phyloP scores from a whole-genome alignment of 2,888 invertebrate species.

The Tipula lateralis region DNA sequence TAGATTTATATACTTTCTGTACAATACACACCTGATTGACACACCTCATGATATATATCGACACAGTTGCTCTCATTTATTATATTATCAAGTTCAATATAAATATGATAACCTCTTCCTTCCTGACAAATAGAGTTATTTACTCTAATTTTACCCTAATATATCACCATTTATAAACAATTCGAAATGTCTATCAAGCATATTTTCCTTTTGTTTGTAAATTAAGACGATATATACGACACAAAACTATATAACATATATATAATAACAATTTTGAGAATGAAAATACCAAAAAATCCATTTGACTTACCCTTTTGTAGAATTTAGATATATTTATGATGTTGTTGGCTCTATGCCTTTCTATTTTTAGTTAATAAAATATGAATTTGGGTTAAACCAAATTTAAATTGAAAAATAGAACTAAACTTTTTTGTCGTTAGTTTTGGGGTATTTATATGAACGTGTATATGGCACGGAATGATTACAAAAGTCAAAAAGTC shows the following conservation, averaged over 20 bases:
- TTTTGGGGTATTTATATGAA: background rate
- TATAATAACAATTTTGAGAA: background rate
- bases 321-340: background rate
- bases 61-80: background rate
- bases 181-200: background rate
- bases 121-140: background rate
- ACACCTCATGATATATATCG: background rate
- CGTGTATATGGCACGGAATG: background rate
- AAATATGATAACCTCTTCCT: too few relatives aligned
- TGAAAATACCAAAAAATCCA: background rate
- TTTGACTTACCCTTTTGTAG: background rate
- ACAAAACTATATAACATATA: background rate
- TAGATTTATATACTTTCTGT: background rate
- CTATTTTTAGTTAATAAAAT: background rate
- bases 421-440: background rate
- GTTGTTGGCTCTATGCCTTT: background rate
- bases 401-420: background rate
- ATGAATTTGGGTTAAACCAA: slow-evolving; percentile 13
- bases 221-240: background rate
- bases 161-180: background rate
- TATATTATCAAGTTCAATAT: background rate
- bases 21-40: background rate
- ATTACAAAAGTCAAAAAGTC: background rate
- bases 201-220: background rate
- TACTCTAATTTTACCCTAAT: background rate